Evolutionary conservation across 2,797 vertebrate species (phyloP), one percentile per base, ranked within the genome.

Genomic region (Borostomias antarcticus): DNA sequence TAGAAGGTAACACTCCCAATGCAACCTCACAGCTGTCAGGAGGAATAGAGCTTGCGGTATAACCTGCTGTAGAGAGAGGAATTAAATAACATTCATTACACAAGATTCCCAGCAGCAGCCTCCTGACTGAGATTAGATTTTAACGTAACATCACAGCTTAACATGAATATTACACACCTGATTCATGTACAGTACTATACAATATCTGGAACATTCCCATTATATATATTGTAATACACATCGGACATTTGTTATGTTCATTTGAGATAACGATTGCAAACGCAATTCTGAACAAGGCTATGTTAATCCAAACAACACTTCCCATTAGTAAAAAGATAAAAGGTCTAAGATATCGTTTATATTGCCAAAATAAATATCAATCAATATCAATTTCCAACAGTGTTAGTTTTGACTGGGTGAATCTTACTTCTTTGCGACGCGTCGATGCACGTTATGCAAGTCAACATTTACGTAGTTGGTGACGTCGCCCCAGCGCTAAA

Each of bases 51-150:
- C 53, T 64, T 64, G 68, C 52, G 59, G 64, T 61, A 30, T 32
- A 64, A 25, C 37, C 26, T 30, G 68, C 33, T 32, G 58, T 74
- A 77, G 69, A 79, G 70, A 63, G 62, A 77, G 68, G 71, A 70
- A 68, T 71, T 69, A 64, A 73, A 79, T 75, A 77, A 70, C 78
- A 85, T 81, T 66, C 85, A 85, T 84, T 75, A 78, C 65, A 76
- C 74, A 83, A 76, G 65, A 74, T 72, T 78, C 79, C 79, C 75
- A 33, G 69, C 64, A 80, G 82, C 76, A 66, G 54, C 59, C 76
- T 77, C 62, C 29, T 58, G 79, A 72, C 75, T 15, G 2, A 65
- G 29, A 63, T 13, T 66, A 37, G 68, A 21, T 54, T 26, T 76
- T 56, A 69, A 62, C 66, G 32, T 76, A 66, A 66, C 66, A 77